A percentile compares a stretch with the other conserved stretches of the same genome.
phyloP scores from a whole-genome alignment of 37 sponge, comb jelly and placozoan genomes.

The Geodia barretti region DNA sequence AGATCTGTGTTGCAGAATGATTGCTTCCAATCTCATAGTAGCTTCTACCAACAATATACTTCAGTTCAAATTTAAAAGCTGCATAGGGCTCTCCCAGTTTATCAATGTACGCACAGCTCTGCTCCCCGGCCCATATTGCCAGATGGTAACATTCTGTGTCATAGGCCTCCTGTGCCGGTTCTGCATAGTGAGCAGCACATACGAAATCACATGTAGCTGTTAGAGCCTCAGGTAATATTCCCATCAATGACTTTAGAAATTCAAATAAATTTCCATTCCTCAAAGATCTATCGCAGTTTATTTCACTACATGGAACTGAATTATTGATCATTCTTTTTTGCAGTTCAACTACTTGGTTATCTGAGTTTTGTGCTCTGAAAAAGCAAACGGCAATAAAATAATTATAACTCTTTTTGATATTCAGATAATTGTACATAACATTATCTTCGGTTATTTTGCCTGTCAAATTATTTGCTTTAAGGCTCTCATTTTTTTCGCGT shows the following conservation, averaged over 20 bases:
- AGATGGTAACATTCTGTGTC: not conserved
- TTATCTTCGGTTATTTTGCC: not conserved
- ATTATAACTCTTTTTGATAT: too few species aligned
- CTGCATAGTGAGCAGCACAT: not conserved
- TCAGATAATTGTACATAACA: not conserved
- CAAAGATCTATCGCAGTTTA: not conserved
- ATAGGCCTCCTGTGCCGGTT: not conserved
- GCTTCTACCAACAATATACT: not conserved
- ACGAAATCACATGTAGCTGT: too few species aligned
- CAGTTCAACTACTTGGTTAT: not conserved
- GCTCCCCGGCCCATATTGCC: not conserved
- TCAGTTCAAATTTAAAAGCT: too few species aligned
- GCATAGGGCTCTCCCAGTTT: too few species aligned
- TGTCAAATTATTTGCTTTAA: not conserved
- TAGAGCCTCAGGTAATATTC: too few species aligned
- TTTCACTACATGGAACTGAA: not conserved
- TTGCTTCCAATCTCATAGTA: not conserved
- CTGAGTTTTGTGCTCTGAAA: not conserved
- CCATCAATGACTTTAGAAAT: too few species aligned
- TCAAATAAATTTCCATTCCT: not conserved
- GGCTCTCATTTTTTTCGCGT: too few species aligned
- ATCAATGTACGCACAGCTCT: not conserved
- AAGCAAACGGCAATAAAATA: not conserved
- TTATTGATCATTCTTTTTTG: not conserved
- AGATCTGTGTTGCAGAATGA: not conserved